Evolutionary conservation across 2,113 vertebrate species (phyloP).

Genomic region (Chunga burmeisteri): DNA sequence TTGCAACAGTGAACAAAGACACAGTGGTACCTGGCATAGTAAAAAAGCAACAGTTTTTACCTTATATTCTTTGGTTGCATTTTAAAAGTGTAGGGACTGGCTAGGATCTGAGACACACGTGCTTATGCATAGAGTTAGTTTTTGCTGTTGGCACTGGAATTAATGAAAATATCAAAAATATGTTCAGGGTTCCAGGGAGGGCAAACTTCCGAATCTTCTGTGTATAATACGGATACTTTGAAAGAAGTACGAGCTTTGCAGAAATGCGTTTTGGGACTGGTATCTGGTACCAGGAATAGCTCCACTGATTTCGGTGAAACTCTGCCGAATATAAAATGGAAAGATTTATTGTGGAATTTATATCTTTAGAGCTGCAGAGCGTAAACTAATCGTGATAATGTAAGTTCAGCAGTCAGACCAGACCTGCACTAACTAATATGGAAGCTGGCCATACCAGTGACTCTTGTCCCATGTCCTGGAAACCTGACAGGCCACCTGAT

Average conservation of each 20-base stretch:
- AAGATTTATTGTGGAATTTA: background rate
- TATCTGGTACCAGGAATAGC: background rate
- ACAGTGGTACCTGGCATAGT: background rate
- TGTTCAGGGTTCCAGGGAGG: background rate
- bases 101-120: background rate
- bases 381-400: accelerated
- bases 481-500: background rate
- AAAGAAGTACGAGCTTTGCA: background rate
- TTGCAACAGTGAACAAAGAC: background rate
- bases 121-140: background rate
- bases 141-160: background rate
- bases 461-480: accelerated
- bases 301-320: background rate
- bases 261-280: background rate
- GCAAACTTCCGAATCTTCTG: background rate
- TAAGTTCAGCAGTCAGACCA: background rate
- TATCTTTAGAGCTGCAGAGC: background rate
- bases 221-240: background rate
- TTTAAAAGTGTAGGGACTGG: background rate
- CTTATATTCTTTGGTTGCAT: background rate
- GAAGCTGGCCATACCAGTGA: background rate
- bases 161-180: background rate
- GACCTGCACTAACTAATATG: background rate
- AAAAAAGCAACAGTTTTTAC: background rate
- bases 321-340: background rate